Conservation (phyloP, 2,888 invertebrate genomes). For the Petrophora chlorosata region DNA sequence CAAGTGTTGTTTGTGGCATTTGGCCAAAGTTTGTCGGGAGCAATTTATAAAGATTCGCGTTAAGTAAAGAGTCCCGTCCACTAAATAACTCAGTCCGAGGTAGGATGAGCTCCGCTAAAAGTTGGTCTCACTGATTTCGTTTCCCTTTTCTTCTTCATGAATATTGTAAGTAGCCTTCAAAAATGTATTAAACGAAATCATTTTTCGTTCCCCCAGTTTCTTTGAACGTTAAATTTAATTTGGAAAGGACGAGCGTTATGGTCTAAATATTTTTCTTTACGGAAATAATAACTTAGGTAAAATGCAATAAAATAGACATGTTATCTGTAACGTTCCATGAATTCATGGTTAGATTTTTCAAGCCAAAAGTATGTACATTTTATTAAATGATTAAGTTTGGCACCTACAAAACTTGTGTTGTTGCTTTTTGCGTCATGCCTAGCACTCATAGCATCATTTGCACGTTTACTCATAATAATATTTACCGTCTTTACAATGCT, state of each 20-base stretch:
- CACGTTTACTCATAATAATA: too few species aligned
- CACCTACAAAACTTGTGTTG: too few species aligned
- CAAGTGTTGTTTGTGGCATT: conserved; percentile 3
- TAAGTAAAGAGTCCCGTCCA: conserved; percentile 24
- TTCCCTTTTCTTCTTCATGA: conserved; percentile 45
- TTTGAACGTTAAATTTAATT: conserved; percentile 51
- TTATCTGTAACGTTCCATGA: conserved; percentile 11
- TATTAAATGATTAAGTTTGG: neutral
- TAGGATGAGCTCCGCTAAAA: conserved; percentile 35
- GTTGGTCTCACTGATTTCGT: conserved; percentile 44
- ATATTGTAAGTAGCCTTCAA: conserved; percentile 51
- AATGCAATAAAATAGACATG: conserved; percentile 15
- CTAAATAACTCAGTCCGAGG: conserved; percentile 32
- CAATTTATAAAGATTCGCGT: conserved; percentile 32
- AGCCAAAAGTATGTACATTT: too few species aligned
- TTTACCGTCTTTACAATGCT: too few species aligned
- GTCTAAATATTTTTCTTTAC: conserved; percentile 44
- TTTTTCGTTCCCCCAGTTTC: conserved; percentile 42
- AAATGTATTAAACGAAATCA: conserved; percentile 51
- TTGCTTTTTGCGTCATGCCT: too few species aligned
- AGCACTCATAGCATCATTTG: too few species aligned
- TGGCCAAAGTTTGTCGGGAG: conserved; percentile 5
- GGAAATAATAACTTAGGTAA: conserved; percentile 17
- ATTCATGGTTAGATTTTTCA: too few species aligned
- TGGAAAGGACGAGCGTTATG: conserved; percentile 36